Evolutionary conservation across 1,140 invertebrate genomes (phyloP).

Genomic region (Drosophila kanapiae): DNA sequence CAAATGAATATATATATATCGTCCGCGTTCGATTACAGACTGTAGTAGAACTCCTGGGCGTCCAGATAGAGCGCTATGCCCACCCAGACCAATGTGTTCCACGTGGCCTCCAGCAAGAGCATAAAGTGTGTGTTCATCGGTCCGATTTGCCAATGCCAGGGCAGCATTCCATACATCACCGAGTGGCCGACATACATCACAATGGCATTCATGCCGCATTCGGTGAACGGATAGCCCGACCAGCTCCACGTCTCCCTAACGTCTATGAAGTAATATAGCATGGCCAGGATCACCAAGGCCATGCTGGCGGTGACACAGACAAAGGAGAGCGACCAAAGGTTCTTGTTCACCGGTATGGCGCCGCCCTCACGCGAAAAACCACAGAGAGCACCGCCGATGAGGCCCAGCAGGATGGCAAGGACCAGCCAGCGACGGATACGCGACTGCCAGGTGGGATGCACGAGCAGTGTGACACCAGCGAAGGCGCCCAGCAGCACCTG

Average conservation of each 20-base stretch:
- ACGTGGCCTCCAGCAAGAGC: conserved; percentile 91
- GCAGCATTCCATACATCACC: conserved; percentile 92
- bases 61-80: conserved; percentile 90
- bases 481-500: conserved; percentile 94
- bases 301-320: conserved; percentile 91
- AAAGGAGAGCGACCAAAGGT: conserved; percentile 96
- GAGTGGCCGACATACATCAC: conserved; percentile 94
- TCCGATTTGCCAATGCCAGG: conserved; percentile 91
- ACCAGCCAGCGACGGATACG: conserved; percentile 90
- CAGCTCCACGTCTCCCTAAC: conserved; percentile 88
- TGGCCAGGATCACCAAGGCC: conserved; percentile 90
- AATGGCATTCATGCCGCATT: conserved; percentile 95
- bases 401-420: conserved; percentile 88
- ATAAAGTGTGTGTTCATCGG: conserved; percentile 91
- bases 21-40: conserved; percentile 37
- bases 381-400: conserved; percentile 91
- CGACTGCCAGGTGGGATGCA: conserved; percentile 87
- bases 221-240: conserved; percentile 93
- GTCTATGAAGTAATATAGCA: conserved; percentile 94
- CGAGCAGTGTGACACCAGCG: conserved; percentile 92
- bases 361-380: conserved; percentile 91
- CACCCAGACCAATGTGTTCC: conserved; percentile 93
- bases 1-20: conserved; percentile 5
- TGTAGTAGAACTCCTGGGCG: conserved; percentile 88
- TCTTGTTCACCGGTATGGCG: conserved; percentile 96